Evolutionary conservation across 2,113 vertebrate species (phyloP).

Genomic region (Leucopsar rothschildi): DNA sequence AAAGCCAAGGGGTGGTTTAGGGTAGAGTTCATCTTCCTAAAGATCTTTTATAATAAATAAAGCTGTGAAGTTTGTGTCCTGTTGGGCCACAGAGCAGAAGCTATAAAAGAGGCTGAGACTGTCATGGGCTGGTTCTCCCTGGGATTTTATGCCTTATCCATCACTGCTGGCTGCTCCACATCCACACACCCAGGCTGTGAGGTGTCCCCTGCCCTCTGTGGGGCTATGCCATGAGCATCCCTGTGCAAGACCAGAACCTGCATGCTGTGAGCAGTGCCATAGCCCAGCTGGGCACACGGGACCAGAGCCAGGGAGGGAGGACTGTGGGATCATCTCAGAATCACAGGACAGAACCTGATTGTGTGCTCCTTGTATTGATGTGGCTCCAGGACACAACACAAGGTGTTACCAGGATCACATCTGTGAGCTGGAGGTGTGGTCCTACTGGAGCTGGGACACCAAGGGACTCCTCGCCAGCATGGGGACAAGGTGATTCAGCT

Average conservation of each 20-base stretch:
- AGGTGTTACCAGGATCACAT: neutral
- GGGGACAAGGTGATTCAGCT: neutral
- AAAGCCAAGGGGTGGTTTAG: neutral
- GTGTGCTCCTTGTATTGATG: neutral
- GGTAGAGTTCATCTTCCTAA: neutral
- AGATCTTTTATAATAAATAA: neutral
- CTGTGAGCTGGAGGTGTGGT: neutral
- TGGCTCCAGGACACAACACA: neutral
- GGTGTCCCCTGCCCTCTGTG: accelerated
- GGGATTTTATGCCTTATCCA: neutral
- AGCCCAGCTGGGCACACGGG: neutral
- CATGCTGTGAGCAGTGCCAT: neutral
- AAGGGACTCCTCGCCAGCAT: neutral
- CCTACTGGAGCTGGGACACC: neutral
- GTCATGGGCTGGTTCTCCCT: neutral
- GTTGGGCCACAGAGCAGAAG: neutral
- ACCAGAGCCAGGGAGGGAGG: neutral
- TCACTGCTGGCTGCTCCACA: neutral
- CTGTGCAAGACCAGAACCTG: neutral
- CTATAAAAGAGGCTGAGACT: neutral
- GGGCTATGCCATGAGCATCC: neutral
- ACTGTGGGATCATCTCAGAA: neutral
- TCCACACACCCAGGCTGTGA: neutral
- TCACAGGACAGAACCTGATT: accelerated
- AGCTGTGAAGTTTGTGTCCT: neutral